Conservation (phyloP, 2,797 vertebrate genomes). For the Prionace glauca region DNA sequence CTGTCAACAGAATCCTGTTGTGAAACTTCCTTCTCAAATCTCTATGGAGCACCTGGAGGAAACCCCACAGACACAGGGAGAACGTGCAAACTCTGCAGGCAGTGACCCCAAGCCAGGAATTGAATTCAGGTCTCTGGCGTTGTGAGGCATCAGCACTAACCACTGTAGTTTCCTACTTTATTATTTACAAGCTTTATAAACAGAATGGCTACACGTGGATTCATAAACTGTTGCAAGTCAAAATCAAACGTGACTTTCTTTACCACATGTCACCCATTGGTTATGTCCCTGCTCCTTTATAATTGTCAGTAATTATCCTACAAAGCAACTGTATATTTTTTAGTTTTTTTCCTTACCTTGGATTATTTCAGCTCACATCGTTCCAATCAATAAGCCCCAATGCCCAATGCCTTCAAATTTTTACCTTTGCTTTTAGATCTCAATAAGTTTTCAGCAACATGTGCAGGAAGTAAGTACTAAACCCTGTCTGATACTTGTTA, state of each 20-base stretch:
- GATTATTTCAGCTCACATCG: not conserved
- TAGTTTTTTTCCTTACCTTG: not conserved
- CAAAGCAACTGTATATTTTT: not conserved
- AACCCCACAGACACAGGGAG: too few species aligned
- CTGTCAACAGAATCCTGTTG: not conserved
- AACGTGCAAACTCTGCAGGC: too few species aligned
- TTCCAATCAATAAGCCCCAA: not conserved
- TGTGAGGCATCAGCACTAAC: too few species aligned
- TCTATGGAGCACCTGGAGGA: not conserved
- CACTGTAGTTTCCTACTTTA: not conserved
- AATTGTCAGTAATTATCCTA: not conserved
- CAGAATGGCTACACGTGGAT: not conserved
- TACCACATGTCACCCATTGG: not conserved
- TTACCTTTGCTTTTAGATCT: not conserved
- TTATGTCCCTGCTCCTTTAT: not conserved
- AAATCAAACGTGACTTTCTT: not conserved
- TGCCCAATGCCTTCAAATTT: not conserved
- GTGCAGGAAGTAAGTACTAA: not conserved
- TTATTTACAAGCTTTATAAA: not conserved
- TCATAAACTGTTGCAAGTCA: slow-evolving; percentile 4
- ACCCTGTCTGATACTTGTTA: too few species aligned
- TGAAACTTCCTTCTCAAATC: not conserved
- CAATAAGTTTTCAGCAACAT: not conserved
- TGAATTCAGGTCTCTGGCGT: too few species aligned
- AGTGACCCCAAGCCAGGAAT: too few species aligned